Evolutionary conservation across 1,140 invertebrate species (phyloP).

Genomic region (Capitella teleta): DNA sequence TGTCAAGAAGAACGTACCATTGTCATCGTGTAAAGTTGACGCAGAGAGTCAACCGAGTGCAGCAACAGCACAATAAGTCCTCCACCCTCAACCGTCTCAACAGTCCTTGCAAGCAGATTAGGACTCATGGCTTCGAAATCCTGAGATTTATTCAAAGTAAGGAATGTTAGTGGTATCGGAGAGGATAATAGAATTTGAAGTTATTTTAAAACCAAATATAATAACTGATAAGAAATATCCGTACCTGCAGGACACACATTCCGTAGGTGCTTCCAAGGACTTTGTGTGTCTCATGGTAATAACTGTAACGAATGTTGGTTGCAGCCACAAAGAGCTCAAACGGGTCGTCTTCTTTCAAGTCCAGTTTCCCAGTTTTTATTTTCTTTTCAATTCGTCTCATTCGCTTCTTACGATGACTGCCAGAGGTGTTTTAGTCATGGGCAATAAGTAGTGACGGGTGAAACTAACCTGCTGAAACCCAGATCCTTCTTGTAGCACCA

Average conservation of each 20-base stretch:
- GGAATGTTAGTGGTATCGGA: background rate
- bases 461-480: constrained; percentile 69
- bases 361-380: constrained; percentile 74
- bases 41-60: constrained; percentile 72
- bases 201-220: too few relatives aligned
- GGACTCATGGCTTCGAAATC: constrained; percentile 99
- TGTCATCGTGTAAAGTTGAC: constrained; percentile 88
- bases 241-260: constrained; percentile 86
- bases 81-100: constrained; percentile 98
- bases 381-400: constrained; percentile 79
- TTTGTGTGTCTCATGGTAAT: constrained; percentile 93
- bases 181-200: too few relatives aligned
- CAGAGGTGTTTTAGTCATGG: background rate
- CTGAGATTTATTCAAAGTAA: constrained; percentile 42
- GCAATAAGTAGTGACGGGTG: background rate
- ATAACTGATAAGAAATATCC: too few relatives aligned
- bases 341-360: constrained; percentile 88
- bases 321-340: constrained; percentile 95
- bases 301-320: constrained; percentile 93
- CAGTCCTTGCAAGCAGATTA: constrained; percentile 88
- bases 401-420: constrained; percentile 82
- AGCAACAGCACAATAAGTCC: constrained; percentile 80
- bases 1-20: constrained; percentile 54
- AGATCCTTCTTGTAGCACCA: constrained; percentile 99
- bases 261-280: constrained; percentile 97